Percentiles rank a stretch among this genome's conserved stretches.
Conservation (phyloP, 1,140 invertebrate genomes). For the Proctacanthus coquilletti region DNA sequence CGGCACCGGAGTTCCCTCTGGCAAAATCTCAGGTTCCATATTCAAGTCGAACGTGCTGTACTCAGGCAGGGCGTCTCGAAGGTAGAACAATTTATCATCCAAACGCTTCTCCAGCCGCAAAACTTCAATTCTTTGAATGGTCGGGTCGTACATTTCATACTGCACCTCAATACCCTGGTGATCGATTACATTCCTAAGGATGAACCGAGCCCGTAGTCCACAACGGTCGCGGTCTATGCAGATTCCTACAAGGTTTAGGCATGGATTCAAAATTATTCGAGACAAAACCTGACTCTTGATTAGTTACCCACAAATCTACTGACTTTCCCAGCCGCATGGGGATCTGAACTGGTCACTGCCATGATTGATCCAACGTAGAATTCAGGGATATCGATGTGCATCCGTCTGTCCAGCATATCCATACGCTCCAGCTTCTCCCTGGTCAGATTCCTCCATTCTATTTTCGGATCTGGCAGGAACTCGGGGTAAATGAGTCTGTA, state of each 20-base stretch:
- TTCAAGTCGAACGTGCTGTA: constrained; percentile 88
- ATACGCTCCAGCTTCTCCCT: constrained; percentile 77
- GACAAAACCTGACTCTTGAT: background rate
- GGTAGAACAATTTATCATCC: constrained; percentile 78
- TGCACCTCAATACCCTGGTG: constrained; percentile 59
- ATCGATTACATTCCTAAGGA: constrained; percentile 86
- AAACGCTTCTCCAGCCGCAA: constrained; percentile 82
- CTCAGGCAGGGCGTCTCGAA: constrained; percentile 84
- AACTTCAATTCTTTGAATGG: constrained; percentile 78
- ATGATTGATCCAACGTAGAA: constrained; percentile 95
- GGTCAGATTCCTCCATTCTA: constrained; percentile 59
- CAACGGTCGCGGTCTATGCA: constrained; percentile 72
- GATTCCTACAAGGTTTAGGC: constrained; percentile 45
- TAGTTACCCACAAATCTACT: constrained; percentile 67
- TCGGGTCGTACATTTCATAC: constrained; percentile 91
- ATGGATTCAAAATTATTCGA: constrained; percentile 1
- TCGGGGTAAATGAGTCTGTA: constrained; percentile 79
- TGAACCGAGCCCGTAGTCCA: constrained; percentile 72
- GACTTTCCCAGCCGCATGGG: constrained; percentile 66
- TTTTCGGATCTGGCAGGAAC: constrained; percentile 79
- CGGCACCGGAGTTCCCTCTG: constrained; percentile 64
- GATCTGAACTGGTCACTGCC: constrained; percentile 81
- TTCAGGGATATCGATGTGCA: constrained; percentile 78
- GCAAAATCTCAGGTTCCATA: constrained; percentile 69
- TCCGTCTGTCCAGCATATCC: constrained; percentile 75